These are phyloP conservation scores for Yoshiicerus persimilis DNA, from an alignment of 1,140 invertebrate genomes.

Conservation along the genomic window DNA sequence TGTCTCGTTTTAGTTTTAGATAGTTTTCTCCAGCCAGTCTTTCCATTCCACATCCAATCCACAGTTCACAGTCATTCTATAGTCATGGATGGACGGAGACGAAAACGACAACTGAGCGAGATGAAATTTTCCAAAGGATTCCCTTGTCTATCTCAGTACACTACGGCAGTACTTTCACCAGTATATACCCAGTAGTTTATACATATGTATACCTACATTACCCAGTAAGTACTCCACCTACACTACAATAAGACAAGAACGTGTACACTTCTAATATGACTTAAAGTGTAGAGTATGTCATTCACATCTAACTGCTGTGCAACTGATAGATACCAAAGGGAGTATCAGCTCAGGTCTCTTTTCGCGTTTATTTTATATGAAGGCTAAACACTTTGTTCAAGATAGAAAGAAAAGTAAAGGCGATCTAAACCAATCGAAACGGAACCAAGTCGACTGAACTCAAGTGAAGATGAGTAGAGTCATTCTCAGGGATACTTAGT, in stretches of 20 bases:
- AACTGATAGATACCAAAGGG: neutral
- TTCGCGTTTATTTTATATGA: neutral
- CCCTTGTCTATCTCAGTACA: neutral
- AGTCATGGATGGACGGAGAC: neutral
- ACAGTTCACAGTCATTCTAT: neutral
- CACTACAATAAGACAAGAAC: neutral
- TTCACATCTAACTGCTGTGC: neutral
- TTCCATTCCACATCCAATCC: neutral
- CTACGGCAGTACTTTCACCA: neutral
- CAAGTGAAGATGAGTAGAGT: neutral
- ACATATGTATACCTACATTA: neutral
- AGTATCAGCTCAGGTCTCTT: neutral
- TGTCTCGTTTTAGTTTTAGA: neutral
- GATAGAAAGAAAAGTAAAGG: neutral
- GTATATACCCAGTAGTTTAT: neutral
- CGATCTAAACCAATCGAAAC: neutral
- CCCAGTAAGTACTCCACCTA: neutral
- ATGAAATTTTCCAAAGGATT: conserved; percentile 1
- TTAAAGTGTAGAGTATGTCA: neutral
- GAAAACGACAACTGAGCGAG: neutral
- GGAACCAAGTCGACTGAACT: neutral
- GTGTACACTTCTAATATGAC: too few species aligned
- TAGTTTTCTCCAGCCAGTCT: neutral
- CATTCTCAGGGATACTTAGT: conserved; percentile 2
- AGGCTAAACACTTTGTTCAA: neutral